phyloP scores from a whole-genome alignment of 2,888 invertebrate genomes.

The Ennomos erosarius region DNA sequence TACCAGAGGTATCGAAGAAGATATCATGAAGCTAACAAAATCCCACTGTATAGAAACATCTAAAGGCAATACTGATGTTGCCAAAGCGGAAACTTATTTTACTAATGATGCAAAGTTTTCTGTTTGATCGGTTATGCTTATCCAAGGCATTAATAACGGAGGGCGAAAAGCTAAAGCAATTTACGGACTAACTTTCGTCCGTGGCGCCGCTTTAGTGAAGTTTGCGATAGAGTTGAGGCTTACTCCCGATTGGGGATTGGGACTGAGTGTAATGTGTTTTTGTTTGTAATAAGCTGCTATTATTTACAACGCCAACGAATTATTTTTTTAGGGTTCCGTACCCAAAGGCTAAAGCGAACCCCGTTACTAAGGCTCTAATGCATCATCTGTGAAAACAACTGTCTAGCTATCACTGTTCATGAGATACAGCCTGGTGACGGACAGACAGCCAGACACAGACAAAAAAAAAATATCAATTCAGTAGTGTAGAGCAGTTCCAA shows the following conservation, averaged over 20 bases:
- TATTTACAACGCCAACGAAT: not conserved
- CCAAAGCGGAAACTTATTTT: slow-evolving; percentile 53
- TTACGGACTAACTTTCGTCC: slow-evolving; percentile 45
- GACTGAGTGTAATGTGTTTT: slow-evolving; percentile 28
- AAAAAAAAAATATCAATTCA: too few species aligned
- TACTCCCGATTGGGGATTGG: slow-evolving; percentile 39
- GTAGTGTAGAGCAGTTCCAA: too few species aligned
- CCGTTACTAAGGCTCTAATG: too few species aligned
- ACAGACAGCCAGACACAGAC: too few species aligned
- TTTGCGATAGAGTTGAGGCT: slow-evolving; percentile 43
- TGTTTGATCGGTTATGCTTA: slow-evolving; percentile 58
- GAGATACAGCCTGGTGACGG: too few species aligned
- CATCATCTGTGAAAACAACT: too few species aligned
- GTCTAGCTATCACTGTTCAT: too few species aligned
- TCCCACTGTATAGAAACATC: slow-evolving; percentile 25
- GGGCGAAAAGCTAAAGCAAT: slow-evolving; percentile 47
- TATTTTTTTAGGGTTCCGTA: too few species aligned
- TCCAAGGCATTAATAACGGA: slow-evolving; percentile 48
- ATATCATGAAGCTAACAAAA: too few species aligned
- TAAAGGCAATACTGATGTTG: slow-evolving; percentile 41
- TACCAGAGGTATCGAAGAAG: too few species aligned
- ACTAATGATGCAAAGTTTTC: slow-evolving; percentile 60
- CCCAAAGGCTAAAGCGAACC: too few species aligned
- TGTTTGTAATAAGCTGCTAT: slow-evolving; percentile 28
- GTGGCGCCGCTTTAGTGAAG: slow-evolving; percentile 41